These are phyloP conservation scores for Pelecanus crispus DNA, from an alignment of 2,113 vertebrate genomes.

Conservation along the genomic window DNA sequence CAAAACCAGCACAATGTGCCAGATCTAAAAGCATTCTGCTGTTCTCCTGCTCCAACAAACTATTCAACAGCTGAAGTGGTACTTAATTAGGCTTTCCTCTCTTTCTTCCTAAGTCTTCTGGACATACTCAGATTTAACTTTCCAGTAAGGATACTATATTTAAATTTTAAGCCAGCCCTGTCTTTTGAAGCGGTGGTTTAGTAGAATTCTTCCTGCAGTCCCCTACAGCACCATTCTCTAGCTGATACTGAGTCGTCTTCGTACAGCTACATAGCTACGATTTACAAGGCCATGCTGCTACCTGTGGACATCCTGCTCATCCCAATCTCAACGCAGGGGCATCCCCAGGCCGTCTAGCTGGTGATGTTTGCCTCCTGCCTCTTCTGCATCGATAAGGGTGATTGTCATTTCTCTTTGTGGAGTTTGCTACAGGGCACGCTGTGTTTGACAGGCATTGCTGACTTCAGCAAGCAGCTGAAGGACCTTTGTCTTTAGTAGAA, in stretches of 20 bases:
- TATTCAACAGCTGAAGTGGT: not conserved
- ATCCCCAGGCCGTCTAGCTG: not conserved
- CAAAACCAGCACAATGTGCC: not conserved
- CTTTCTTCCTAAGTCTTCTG: not conserved
- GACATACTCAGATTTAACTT: not conserved
- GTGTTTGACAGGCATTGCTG: not conserved
- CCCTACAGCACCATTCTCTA: not conserved
- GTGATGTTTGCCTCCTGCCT: not conserved
- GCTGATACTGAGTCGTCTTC: not conserved
- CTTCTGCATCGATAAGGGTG: too few relatives aligned
- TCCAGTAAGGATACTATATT: not conserved
- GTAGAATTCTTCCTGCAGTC: not conserved
- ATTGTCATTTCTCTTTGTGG: not conserved
- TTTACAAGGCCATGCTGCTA: not conserved
- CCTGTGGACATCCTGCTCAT: not conserved
- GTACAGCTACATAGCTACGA: not conserved
- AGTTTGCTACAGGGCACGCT: not conserved
- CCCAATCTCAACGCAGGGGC: accelerated
- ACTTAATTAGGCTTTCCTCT: not conserved
- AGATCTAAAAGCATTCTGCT: not conserved
- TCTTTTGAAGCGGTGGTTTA: not conserved
- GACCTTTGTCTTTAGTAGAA: not conserved
- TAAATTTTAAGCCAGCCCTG: not conserved
- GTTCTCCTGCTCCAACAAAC: not conserved
- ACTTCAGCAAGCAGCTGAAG: not conserved